Evolutionary conservation across 2,797 vertebrate genomes (phyloP).

Genomic region (Spea hammondii): DNA sequence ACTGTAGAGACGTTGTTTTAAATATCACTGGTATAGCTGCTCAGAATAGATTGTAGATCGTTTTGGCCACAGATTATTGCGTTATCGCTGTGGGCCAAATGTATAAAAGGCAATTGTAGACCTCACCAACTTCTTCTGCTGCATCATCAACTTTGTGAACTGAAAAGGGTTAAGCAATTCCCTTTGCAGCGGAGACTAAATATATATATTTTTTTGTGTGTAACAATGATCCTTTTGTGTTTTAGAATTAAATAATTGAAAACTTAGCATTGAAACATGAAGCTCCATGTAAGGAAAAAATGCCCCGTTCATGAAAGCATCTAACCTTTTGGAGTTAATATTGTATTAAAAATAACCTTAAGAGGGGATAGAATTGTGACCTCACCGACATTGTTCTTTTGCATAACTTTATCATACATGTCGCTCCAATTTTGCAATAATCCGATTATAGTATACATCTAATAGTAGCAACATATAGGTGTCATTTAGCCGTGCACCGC

Average conservation of each 20-base stretch:
- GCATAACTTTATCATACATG: not conserved
- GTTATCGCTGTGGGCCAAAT: no score
- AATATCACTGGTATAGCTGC: no score
- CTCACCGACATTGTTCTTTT: not conserved
- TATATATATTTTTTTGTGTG: not conserved
- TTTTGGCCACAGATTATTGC: no score
- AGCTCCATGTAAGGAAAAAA: slow-evolving; percentile 1
- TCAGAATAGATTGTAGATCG: no score
- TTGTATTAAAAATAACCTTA: not conserved
- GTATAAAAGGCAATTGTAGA: no score
- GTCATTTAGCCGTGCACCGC: not conserved
- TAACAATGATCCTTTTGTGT: not conserved
- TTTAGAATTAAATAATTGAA: not conserved
- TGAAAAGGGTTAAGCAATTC: not conserved
- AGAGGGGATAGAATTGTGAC: not conserved
- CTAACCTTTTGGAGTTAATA: not conserved
- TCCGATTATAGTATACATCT: not conserved
- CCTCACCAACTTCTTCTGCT: no score
- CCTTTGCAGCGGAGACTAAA: not conserved
- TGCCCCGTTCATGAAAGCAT: not conserved
- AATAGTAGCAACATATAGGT: not conserved
- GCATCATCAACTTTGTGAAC: no score
- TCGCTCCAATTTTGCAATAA: not conserved
- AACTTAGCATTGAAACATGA: not conserved
- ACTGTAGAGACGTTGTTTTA: no score